Base-by-base conservation (phyloP, 2,888 invertebrate genomes). In the Coecobrya sp. region DNA sequence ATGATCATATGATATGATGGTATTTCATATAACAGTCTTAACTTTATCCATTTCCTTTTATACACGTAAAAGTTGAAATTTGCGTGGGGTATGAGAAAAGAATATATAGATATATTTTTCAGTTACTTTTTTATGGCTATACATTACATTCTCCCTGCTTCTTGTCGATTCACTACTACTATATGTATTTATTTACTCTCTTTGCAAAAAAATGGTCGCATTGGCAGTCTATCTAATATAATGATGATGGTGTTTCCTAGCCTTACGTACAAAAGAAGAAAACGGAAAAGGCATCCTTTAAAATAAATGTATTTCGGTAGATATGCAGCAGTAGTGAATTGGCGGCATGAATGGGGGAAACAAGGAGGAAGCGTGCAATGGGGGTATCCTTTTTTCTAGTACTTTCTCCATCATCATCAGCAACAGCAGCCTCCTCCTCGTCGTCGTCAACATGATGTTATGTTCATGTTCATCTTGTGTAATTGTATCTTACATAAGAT, bases 401-500 rank as follows among this genome's bases (percentile, higher is more conserved):
- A 49, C 76, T 76, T 76, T 76, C 76, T 76, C 49, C 76, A 22
- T 49, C 76, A 13, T 25, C 76, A 25, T 22, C 76, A 49, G 27
- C 79, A 52, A 19, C 79, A 79, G 1, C 76, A 76, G 19, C 79
- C 22, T 79, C 42, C 36, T 73, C 79, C 79, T 52, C 27, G 16
- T 79, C 79, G 52, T 79, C 79, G 79, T 79, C 79, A 79, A 79
- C 79, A 79, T 79, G 79, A 79, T 79, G 52, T 79, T 79, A 79
- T 79, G 79, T 79, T 79, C 79, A 79, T 79, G 82, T 82, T 82
- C 82, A 82, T 82, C 82, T 82, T 82, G 62, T 82, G 82, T 82
- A 82, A 82, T 82, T 82, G 59, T 82, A 82, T 59, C 82, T 36
- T 42, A 82, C 62, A 79, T 79, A 73, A 73, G 73, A 73, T 27